Evolutionary conservation across 2,113 vertebrate genomes (phyloP).

Genomic region (Stomatorhinus ivindoensis): DNA sequence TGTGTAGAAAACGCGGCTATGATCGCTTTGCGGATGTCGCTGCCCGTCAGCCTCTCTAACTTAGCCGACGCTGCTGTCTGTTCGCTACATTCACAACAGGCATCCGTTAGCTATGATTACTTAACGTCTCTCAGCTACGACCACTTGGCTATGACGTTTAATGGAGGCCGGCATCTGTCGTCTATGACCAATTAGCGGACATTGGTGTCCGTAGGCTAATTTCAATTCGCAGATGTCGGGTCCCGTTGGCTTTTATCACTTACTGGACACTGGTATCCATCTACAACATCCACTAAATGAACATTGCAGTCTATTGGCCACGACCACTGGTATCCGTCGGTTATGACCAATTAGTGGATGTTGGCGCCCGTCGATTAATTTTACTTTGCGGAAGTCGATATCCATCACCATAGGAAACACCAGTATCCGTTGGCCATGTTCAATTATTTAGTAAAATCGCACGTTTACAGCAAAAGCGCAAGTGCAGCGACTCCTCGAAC

Average conservation of each 20-base stretch:
- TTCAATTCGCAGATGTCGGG: neutral
- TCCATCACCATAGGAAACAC: neutral
- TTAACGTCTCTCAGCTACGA: neutral
- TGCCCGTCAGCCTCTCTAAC: neutral
- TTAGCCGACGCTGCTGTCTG: neutral
- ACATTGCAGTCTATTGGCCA: neutral
- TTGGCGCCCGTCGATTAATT: neutral
- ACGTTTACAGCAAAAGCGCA: neutral
- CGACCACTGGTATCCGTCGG: neutral
- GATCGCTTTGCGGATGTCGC: neutral
- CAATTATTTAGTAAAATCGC: neutral
- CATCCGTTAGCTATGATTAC: neutral
- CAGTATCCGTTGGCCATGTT: neutral
- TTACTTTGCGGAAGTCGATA: neutral
- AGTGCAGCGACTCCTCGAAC: neutral
- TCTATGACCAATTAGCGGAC: neutral
- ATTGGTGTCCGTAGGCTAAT: neutral
- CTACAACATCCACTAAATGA: neutral
- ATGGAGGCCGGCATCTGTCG: neutral
- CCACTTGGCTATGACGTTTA: neutral
- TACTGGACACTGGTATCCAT: neutral
- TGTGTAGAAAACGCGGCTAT: neutral
- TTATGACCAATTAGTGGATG: neutral
- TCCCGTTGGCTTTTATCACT: neutral
- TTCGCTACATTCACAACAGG: neutral